Evolutionary conservation across 1,140 invertebrate genomes (phyloP).

Genomic region (Hypothenemus hampei): DNA sequence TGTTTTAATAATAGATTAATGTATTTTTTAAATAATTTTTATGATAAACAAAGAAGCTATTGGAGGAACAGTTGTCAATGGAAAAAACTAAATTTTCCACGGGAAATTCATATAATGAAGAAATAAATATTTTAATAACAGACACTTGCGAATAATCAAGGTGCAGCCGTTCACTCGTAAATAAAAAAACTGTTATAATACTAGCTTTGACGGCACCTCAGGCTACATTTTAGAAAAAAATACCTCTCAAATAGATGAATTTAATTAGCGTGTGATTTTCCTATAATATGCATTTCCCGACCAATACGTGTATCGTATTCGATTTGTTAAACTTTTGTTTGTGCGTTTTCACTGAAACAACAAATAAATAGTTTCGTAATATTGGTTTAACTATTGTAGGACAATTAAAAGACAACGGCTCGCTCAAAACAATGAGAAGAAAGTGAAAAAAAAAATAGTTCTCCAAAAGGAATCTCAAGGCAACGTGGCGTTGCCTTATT

Average conservation of each 20-base stretch:
- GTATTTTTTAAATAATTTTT: no score
- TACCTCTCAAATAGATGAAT: conserved; percentile 1
- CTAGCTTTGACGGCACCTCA: conserved; percentile 7
- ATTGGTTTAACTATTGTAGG: no score
- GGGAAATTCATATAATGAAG: no score
- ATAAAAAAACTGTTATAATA: conserved; percentile 5
- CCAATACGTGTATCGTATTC: no score
- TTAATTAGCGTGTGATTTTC: conserved; percentile 4
- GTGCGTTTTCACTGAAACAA: no score
- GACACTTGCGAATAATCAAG: conserved; percentile 13
- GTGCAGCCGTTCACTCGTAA: conserved; percentile 10
- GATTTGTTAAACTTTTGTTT: no score
- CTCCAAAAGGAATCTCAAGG: conserved; percentile 9
- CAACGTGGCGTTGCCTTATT: background rate
- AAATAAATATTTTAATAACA: conserved; percentile 14
- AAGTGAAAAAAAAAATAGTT: conserved; percentile 5
- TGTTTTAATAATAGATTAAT: no score
- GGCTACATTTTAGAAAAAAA: conserved; percentile 2
- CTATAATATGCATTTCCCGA: no score
- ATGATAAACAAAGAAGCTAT: no score
- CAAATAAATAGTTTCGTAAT: no score
- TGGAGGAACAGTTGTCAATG: no score
- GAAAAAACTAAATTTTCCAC: no score
- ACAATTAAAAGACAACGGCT: conserved; percentile 1
- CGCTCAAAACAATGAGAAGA: conserved; percentile 4